These are phyloP conservation scores for Synanceia verrucosa DNA, from an alignment of 2,797 vertebrate genomes.

Conservation along the genomic window DNA sequence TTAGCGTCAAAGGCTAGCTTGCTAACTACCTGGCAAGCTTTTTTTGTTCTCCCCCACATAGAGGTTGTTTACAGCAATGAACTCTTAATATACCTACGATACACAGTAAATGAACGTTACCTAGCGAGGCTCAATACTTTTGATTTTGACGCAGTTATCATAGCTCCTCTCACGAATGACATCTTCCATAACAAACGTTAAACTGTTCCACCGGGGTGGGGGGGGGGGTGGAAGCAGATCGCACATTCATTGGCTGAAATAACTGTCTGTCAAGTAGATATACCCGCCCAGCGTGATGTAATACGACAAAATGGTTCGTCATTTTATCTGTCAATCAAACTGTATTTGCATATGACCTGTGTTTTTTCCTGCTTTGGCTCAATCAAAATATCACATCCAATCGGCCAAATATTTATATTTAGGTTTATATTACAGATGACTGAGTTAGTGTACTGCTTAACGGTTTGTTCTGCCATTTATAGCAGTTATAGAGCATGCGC, in stretches of 20 bases:
- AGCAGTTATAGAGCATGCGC: too few relatives aligned
- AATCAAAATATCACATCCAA: fast-evolving
- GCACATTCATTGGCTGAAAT: constrained; percentile 51
- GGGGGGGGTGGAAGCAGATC: too few relatives aligned
- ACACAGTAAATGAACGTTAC: constrained; percentile 54
- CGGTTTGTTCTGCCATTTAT: neutral
- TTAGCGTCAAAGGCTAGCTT: neutral
- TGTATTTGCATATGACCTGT: fast-evolving
- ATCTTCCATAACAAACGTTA: constrained; percentile 73
- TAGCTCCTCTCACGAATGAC: constrained; percentile 60
- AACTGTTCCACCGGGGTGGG: neutral
- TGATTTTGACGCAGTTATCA: constrained; percentile 70
- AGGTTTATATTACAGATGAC: neutral
- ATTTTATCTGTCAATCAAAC: neutral
- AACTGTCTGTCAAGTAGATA: neutral
- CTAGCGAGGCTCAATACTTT: constrained; percentile 60
- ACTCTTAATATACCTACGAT: fast-evolving
- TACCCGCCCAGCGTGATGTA: neutral
- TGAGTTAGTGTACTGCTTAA: fast-evolving
- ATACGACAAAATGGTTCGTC: constrained; percentile 42
- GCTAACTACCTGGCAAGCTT: constrained; percentile 6
- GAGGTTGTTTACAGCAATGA: fast-evolving
- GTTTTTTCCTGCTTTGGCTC: fast-evolving
- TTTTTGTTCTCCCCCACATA: neutral
- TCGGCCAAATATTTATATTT: neutral